Evolutionary conservation across 2,888 invertebrate genomes (phyloP).

Genomic region (Ophioninae sp.): DNA sequence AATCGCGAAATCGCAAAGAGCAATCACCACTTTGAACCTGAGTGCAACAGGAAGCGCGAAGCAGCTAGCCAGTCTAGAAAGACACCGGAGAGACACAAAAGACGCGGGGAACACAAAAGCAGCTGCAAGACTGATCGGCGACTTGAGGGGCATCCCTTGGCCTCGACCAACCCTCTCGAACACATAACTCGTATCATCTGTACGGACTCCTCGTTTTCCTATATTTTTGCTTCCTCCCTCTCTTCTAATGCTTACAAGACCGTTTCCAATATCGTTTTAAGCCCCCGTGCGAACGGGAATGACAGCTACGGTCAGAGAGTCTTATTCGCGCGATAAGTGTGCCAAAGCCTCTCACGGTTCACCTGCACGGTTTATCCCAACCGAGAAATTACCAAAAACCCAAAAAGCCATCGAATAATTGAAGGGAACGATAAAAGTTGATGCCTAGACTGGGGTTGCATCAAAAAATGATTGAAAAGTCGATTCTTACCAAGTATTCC

Average conservation of each 20-base stretch:
- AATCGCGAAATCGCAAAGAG: neutral
- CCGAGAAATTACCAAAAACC: neutral
- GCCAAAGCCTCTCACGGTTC: conserved; percentile 3
- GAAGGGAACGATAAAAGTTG: neutral
- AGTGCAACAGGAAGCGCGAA: conserved; percentile 48
- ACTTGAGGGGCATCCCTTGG: conserved; percentile 81
- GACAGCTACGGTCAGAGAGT: conserved; percentile 7
- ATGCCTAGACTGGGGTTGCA: neutral
- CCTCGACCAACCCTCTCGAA: conserved; percentile 76
- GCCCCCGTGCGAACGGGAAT: conserved; percentile 32
- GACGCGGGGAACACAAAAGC: conserved; percentile 74
- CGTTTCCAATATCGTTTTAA: conserved; percentile 29
- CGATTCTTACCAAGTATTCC: neutral
- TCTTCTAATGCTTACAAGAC: neutral
- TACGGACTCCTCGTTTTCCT: conserved; percentile 50
- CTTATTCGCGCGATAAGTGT: neutral
- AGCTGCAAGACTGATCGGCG: conserved; percentile 76
- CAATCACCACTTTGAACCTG: conserved; percentile 21
- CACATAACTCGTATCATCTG: conserved; percentile 78
- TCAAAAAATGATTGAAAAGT: neutral
- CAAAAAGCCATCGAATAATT: neutral
- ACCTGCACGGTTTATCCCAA: neutral
- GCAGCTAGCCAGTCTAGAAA: conserved; percentile 52
- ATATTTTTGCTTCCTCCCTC: conserved; percentile 38
- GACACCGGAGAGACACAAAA: conserved; percentile 60